phyloP scores from a whole-genome alignment of 1,140 invertebrate genomes.

The Vanessa tameamea region DNA sequence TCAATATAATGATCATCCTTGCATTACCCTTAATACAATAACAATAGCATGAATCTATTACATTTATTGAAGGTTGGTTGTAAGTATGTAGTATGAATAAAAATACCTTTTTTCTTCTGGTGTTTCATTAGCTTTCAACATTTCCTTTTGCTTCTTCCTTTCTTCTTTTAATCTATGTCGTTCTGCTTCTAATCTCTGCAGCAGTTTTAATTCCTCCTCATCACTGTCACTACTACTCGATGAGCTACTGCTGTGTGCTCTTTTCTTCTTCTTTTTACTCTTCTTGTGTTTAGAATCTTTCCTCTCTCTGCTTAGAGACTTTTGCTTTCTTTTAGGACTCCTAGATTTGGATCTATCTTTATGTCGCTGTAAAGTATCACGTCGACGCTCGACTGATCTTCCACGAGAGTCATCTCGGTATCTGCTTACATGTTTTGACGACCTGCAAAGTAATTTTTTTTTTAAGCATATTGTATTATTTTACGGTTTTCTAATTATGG shows the following conservation, averaged over 20 bases:
- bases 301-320: conserved; percentile 54
- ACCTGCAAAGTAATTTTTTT: conserved; percentile 25
- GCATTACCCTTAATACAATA: too few relatives aligned
- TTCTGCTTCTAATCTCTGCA: conserved; percentile 88
- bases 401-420: conserved; percentile 36
- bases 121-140: conserved; percentile 94
- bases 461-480: too few relatives aligned
- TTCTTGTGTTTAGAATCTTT: conserved; percentile 58
- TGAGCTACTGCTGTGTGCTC: conserved; percentile 37
- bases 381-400: conserved; percentile 45
- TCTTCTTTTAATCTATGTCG: conserved; percentile 84
- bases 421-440: conserved; percentile 39
- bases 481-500: too few relatives aligned
- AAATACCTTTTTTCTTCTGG: conserved; percentile 92
- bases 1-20: too few relatives aligned
- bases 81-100: background rate
- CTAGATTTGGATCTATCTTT: conserved; percentile 37
- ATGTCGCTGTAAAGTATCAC: conserved; percentile 29
- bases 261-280: conserved; percentile 67
- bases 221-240: conserved; percentile 70
- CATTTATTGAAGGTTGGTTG: too few relatives aligned
- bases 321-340: conserved; percentile 37
- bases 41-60: too few relatives aligned
- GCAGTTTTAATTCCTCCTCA: conserved; percentile 84
- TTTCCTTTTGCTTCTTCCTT: conserved; percentile 88